Percentiles rank a stretch among this genome's conserved stretches.
phyloP scores from a whole-genome alignment of 2,797 vertebrate species.

The Cichlasoma orientale region DNA sequence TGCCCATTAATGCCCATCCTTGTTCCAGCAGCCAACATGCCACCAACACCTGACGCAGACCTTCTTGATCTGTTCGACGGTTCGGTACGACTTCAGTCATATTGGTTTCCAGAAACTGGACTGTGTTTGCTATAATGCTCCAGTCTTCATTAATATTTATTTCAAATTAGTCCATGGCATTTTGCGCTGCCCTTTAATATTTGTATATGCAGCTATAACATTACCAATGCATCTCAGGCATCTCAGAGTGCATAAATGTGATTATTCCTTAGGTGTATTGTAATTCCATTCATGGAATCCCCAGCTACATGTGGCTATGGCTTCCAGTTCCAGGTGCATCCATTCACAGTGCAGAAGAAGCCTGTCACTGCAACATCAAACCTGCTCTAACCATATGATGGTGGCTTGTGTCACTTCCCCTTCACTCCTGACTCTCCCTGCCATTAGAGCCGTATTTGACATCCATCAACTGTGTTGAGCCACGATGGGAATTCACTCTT shows the following conservation, averaged over 20 bases:
- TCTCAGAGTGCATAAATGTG: not conserved
- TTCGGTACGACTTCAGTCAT: too few species aligned
- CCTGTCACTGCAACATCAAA: constrained; percentile 27
- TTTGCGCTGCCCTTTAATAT: not conserved
- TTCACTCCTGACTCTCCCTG: constrained; percentile 25
- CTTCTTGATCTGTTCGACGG: too few species aligned
- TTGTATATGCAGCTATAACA: not conserved
- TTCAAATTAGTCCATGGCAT: not conserved
- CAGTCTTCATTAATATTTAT: constrained; percentile 5
- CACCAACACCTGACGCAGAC: too few species aligned
- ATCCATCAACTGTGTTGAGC: constrained; percentile 47
- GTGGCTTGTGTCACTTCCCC: constrained; percentile 15
- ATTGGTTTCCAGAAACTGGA: not conserved
- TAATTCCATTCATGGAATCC: not conserved
- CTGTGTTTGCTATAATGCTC: not conserved
- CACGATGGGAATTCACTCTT: constrained; percentile 41
- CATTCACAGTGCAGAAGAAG: not conserved
- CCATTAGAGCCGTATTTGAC: constrained; percentile 40
- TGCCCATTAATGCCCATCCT: too few species aligned
- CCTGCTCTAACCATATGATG: not conserved
- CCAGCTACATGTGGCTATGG: not conserved
- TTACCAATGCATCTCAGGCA: not conserved
- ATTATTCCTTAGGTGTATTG: not conserved
- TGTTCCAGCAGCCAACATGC: too few species aligned
- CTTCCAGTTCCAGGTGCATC: constrained; percentile 16